Conservation (phyloP, 1,140 invertebrate species). For the Patella vulgata region DNA sequence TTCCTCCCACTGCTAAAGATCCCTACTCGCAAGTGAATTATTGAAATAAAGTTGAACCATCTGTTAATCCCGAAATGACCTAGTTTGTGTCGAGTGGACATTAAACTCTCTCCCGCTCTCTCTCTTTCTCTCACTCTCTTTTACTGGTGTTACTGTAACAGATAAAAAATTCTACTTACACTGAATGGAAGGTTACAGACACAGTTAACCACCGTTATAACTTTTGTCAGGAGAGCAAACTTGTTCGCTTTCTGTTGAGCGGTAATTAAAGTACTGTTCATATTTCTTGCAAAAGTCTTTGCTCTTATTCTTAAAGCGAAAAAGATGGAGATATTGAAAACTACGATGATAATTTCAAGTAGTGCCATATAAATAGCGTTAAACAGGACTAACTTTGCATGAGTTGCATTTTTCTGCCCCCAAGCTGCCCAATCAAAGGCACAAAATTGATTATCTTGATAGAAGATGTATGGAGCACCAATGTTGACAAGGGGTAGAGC, state of each 20-base stretch:
- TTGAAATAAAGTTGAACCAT: no score
- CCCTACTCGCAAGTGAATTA: no score
- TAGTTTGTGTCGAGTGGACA: no score
- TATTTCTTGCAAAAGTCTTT: not conserved
- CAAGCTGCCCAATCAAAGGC: not conserved
- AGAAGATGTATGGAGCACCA: conserved; percentile 3
- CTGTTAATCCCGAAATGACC: no score
- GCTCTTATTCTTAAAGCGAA: no score
- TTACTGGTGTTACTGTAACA: no score
- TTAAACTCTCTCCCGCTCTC: no score
- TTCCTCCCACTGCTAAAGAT: no score
- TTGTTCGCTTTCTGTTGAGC: not conserved
- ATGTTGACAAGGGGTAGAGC: not conserved
- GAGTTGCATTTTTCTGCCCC: not conserved
- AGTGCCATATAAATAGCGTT: not conserved
- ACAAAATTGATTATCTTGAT: conserved; percentile 1
- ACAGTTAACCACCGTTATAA: conserved; percentile 1
- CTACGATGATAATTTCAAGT: not conserved
- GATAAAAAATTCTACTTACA: conserved; percentile 9
- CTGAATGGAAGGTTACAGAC: conserved; percentile 10
- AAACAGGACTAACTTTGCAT: not conserved
- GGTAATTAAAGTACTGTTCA: not conserved
- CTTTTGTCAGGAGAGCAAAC: conserved; percentile 5
- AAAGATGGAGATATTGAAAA: no score
- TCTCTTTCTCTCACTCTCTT: no score